Conservation (phyloP, 2,797 vertebrate species). For the Sandelia bainsii region DNA sequence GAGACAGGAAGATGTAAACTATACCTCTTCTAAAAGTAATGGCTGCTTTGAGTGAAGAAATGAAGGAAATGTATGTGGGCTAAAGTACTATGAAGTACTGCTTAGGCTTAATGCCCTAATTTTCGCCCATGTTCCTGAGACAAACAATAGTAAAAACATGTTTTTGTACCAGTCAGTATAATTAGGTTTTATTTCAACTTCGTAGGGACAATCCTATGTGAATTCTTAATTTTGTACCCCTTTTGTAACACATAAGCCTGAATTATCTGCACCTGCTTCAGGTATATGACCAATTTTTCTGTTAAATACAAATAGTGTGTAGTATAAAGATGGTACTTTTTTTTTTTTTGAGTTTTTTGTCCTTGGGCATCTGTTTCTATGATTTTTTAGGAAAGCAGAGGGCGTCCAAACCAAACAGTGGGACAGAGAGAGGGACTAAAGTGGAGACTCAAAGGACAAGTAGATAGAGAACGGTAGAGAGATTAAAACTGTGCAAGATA, state of each 20-base stretch:
- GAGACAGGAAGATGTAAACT: too few species aligned
- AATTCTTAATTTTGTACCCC: slow-evolving; percentile 27
- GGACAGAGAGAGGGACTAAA: slow-evolving; percentile 26
- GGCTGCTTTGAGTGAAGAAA: too few species aligned
- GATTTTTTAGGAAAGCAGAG: slow-evolving; percentile 29
- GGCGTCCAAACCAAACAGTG: slow-evolving; percentile 51
- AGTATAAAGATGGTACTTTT: slow-evolving; percentile 19
- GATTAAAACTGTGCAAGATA: neutral
- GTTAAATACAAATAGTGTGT: slow-evolving; percentile 22
- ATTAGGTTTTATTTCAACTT: slow-evolving; percentile 12
- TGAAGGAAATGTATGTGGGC: too few species aligned
- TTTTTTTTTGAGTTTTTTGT: slow-evolving; percentile 41
- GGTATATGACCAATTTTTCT: slow-evolving; percentile 4
- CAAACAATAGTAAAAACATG: too few species aligned
- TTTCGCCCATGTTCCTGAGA: too few species aligned
- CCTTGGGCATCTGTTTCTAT: slow-evolving; percentile 33
- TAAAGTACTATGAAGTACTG: too few species aligned
- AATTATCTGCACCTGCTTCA: slow-evolving; percentile 6
- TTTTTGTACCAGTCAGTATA: too few species aligned
- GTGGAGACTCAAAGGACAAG: slow-evolving; percentile 20
- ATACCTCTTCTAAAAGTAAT: too few species aligned
- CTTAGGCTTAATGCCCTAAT: too few species aligned
- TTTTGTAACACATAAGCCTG: neutral
- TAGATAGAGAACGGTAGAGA: neutral
- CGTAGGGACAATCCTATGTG: neutral